phyloP scores from a whole-genome alignment of 2,888 invertebrate genomes.

The Tetheella fluctuosa region DNA sequence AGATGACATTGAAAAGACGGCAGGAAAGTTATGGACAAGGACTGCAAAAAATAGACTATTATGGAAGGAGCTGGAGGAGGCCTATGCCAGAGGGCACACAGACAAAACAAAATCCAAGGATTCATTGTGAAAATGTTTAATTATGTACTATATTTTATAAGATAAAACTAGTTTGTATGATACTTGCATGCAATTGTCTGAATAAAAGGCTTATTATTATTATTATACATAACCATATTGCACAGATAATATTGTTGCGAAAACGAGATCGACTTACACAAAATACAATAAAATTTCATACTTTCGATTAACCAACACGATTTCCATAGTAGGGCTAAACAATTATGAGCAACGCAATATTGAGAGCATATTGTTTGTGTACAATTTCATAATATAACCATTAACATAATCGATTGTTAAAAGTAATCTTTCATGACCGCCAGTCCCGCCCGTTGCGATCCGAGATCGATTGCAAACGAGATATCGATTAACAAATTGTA shows the following conservation, averaged over 20 bases:
- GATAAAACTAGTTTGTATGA: too few species aligned
- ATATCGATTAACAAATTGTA: slow-evolving; percentile 15
- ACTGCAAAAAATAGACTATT: too few species aligned
- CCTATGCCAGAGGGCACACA: too few species aligned
- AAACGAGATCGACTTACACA: slow-evolving; percentile 31
- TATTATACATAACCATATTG: slow-evolving; percentile 8
- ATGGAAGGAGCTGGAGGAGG: too few species aligned
- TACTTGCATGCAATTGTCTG: too few species aligned
- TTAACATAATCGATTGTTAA: slow-evolving; percentile 45
- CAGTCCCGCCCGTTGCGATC: slow-evolving; percentile 21
- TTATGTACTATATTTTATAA: too few species aligned
- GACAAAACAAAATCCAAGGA: too few species aligned
- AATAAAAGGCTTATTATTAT: too few species aligned
- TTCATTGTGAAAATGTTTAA: too few species aligned
- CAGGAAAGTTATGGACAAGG: too few species aligned
- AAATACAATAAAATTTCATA: slow-evolving; percentile 30
- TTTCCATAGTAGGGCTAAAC: slow-evolving; percentile 44
- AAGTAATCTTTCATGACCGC: slow-evolving; percentile 37
- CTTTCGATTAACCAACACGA: slow-evolving; percentile 32
- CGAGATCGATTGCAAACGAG: slow-evolving; percentile 21
- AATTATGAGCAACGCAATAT: slow-evolving; percentile 32
- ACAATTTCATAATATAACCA: slow-evolving; percentile 42
- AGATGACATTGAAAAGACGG: too few species aligned
- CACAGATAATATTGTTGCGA: slow-evolving; percentile 27
- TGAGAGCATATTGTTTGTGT: slow-evolving; percentile 40